A percentile compares a stretch with the other conserved stretches of the same genome.
phyloP scores from a whole-genome alignment of 2,797 vertebrate species.

The Urosaurus nigricauda region DNA sequence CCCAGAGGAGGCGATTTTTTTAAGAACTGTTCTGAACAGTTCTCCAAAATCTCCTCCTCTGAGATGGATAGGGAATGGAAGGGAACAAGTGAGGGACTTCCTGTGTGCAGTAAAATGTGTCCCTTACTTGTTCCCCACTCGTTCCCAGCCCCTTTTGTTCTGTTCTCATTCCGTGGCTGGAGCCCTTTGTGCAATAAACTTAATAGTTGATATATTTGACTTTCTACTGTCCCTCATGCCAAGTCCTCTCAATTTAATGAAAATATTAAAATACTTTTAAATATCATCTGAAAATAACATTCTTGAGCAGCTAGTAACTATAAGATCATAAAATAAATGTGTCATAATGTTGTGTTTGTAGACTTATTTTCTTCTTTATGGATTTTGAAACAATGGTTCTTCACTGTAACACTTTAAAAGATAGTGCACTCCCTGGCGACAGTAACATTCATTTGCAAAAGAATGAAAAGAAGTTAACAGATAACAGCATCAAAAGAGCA shows the following conservation, averaged over 20 bases:
- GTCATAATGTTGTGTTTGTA: neutral
- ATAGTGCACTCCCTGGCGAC: constrained; percentile 48
- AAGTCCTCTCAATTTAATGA: neutral
- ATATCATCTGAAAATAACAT: neutral
- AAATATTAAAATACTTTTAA: neutral
- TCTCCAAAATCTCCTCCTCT: too few relatives aligned
- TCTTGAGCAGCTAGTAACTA: rapidly evolving
- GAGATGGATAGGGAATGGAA: too few relatives aligned
- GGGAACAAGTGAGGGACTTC: too few relatives aligned
- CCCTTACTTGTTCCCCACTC: too few relatives aligned
- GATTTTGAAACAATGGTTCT: neutral
- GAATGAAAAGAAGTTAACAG: neutral
- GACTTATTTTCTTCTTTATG: neutral
- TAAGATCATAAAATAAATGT: constrained; percentile 1
- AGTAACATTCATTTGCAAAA: constrained; percentile 10
- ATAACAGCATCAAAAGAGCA: neutral
- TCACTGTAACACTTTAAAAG: constrained; percentile 1
- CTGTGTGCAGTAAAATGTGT: too few relatives aligned
- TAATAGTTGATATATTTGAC: neutral
- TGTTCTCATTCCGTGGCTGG: too few relatives aligned
- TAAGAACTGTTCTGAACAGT: too few relatives aligned
- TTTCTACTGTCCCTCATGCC: neutral
- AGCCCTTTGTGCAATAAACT: too few relatives aligned
- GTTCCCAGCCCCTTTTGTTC: too few relatives aligned
- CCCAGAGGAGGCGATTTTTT: too few relatives aligned